Conservation (phyloP, 2,113 vertebrate species). For the Numenius arquata region DNA sequence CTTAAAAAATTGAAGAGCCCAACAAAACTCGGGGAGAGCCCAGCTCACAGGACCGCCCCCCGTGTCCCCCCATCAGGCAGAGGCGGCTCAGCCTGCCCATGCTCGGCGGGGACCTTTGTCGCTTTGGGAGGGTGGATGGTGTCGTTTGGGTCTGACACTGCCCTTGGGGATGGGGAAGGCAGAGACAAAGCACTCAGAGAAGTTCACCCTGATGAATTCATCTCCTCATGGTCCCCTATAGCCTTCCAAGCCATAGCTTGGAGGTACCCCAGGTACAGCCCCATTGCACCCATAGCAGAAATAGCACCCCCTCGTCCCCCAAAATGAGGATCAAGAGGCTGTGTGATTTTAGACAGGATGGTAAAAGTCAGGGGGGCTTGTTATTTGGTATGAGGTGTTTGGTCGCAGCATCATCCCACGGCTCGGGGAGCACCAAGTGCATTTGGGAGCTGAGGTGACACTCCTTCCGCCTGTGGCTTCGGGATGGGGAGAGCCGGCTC, state of each 20-base stretch:
- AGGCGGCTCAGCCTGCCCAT: background rate
- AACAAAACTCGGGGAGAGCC: background rate
- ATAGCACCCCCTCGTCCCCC: accelerated
- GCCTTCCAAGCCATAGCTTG: background rate
- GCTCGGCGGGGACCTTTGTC: background rate
- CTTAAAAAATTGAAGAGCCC: conserved; percentile 50
- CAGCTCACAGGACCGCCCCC: background rate
- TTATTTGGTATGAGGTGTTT: background rate
- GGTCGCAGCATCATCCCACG: accelerated
- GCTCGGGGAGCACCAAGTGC: background rate
- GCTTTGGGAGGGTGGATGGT: background rate
- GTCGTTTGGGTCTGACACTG: background rate
- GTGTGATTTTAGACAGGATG: background rate
- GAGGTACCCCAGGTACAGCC: background rate
- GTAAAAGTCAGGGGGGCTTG: background rate
- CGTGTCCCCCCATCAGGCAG: background rate
- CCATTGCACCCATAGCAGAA: background rate
- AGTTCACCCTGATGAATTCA: background rate
- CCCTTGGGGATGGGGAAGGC: background rate
- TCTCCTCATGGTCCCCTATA: accelerated
- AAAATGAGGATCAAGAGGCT: accelerated
- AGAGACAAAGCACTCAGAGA: background rate
- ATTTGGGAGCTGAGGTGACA: background rate
- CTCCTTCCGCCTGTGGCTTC: background rate
- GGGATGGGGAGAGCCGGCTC: background rate